A percentile compares a stretch with the other conserved stretches of the same genome.
These are phyloP conservation scores for Uropetala carovei DNA, from an alignment of 2,888 invertebrate species.

Conservation along the genomic window DNA sequence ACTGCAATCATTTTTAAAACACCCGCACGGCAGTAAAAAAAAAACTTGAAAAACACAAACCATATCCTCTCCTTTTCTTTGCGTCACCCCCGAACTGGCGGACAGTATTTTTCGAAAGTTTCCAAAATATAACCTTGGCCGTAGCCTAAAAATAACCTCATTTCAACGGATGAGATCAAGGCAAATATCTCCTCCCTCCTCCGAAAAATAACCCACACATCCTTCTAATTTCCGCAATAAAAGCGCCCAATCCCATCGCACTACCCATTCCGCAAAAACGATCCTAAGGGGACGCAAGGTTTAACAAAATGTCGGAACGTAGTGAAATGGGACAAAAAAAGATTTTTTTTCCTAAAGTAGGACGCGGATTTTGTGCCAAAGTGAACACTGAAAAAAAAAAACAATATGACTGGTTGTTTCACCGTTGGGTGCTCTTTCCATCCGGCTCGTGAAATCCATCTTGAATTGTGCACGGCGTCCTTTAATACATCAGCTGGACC, in stretches of 20 bases:
- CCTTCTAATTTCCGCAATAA: neutral
- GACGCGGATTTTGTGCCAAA: no score
- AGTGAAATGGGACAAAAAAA: no score
- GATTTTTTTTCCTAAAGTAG: no score
- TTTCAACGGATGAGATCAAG: slow-evolving; percentile 41
- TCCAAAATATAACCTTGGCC: slow-evolving; percentile 50
- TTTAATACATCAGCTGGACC: no score
- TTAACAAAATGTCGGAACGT: no score
- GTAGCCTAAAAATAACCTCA: slow-evolving; percentile 28
- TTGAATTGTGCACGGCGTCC: no score
- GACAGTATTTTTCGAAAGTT: neutral
- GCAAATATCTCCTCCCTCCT: neutral
- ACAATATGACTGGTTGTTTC: no score
- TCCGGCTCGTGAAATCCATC: no score
- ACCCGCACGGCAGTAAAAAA: neutral
- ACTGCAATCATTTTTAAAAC: neutral
- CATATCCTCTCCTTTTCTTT: neutral
- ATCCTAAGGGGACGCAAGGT: no score
- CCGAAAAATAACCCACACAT: neutral
- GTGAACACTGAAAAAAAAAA: no score
- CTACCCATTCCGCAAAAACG: neutral
- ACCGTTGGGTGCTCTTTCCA: no score
- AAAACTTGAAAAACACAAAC: neutral
- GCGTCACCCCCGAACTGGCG: neutral
- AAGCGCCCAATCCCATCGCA: neutral